Evolutionary conservation across 2,888 invertebrate genomes (phyloP), one percentile per base, ranked within the genome.

Genomic region (Ephialtes manifestator): DNA sequence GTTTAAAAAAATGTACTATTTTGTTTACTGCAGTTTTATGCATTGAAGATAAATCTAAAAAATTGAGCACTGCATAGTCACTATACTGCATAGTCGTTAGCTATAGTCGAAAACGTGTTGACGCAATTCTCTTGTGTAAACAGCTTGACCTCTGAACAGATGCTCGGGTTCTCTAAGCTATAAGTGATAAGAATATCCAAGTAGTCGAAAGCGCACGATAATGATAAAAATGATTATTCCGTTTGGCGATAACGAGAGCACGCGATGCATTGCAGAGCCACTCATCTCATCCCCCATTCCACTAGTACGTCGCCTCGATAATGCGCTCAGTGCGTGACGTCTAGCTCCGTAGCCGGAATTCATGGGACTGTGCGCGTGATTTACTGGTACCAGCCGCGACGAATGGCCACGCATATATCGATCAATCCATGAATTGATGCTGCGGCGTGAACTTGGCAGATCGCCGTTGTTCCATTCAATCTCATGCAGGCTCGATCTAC

Each of bases 381-480:
- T 85, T 82, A 85, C 79, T 71, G 85, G 79, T 76, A 79, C 75
- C 82, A 82, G 85, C 79, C 75, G 75, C 79, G 85, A 85, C 85
- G 85, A 85, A 85, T 85, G 75, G 79, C 82, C 55, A 63, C 70
- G 68, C 82, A 71, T 79, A 72, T 79, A 85, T 85, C 82, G 85
- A 85, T 85, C 85, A 85, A 85, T 85, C 79, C 71, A 58, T 79
- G 79, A 82, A 85, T 85, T 82, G 85, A 82, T 76, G 82, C 79
- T 67, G 85, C 79, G 85, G 85, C 78, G 70, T 85, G 82, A 79
- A 82, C 82, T 85, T 85, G 85, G 82, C 82, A 82, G 75, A 85
- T 79, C 82, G 74, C 65, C 82, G 71, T 79, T 82, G 85, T 76
- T 79, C 85, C 82, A 85, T 82, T 79, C 78, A 82, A 82, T 65